Conservation (phyloP, 2,888 invertebrate species). For the Drosophila kuntzei region DNA sequence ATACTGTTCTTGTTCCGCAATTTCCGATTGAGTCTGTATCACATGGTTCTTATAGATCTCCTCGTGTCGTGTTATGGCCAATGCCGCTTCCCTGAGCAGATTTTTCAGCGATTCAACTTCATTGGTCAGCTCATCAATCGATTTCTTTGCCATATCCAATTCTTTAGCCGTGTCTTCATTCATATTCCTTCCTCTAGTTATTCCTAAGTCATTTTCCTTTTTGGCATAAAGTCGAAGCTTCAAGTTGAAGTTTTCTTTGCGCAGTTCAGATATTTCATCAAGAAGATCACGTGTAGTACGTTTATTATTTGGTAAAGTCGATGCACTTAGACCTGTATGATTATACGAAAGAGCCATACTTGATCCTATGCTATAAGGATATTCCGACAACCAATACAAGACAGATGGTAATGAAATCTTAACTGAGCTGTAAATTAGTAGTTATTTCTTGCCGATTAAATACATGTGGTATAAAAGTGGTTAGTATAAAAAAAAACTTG, state of each 20-base stretch:
- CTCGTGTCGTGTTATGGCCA: constrained; percentile 6
- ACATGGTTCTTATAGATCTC: background rate
- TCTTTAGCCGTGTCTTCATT: background rate
- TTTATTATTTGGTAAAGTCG: no score
- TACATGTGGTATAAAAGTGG: no score
- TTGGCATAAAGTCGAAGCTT: background rate
- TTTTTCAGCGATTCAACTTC: background rate
- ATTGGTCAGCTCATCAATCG: background rate
- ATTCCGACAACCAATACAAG: no score
- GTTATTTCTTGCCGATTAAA: no score
- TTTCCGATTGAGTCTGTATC: background rate
- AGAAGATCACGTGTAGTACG: no score
- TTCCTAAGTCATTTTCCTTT: background rate
- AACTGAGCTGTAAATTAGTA: no score
- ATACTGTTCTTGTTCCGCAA: background rate
- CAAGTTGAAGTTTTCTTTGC: background rate
- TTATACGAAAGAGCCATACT: no score
- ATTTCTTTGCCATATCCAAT: background rate
- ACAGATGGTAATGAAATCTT: no score
- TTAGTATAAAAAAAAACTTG: no score
- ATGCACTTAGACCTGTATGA: no score
- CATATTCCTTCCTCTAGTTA: background rate
- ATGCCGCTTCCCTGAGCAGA: background rate
- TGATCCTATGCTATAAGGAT: no score
- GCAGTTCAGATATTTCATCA: background rate